Conservation (phyloP, 2,888 invertebrate genomes). For the Callinectes sapidus region DNA sequence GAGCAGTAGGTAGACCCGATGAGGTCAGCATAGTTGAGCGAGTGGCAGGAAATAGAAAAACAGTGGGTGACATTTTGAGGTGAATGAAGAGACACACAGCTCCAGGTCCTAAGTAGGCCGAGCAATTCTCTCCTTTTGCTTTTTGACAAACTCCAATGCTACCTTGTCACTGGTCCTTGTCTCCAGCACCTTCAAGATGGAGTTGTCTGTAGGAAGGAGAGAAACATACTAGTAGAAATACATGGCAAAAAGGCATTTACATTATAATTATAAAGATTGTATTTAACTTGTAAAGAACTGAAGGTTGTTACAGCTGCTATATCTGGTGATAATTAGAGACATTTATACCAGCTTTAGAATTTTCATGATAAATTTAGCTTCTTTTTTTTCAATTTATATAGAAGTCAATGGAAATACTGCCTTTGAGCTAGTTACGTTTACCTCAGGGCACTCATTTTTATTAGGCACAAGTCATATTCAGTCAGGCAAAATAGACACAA, state of each 20-base stretch:
- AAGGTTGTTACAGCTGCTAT: no score
- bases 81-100: background rate
- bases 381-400: background rate
- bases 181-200: constrained; percentile 90
- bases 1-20: background rate
- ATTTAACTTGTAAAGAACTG: no score
- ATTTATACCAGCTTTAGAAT: background rate
- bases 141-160: constrained; percentile 92
- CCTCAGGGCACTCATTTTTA: no score
- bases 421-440: no score
- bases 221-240: background rate
- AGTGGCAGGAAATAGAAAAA: constrained; percentile 3
- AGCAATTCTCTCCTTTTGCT: constrained; percentile 78
- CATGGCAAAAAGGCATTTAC: background rate
- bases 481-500: no score
- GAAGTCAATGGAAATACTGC: background rate
- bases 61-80: background rate
- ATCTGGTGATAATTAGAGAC: no score
- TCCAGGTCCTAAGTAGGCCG: constrained; percentile 34
- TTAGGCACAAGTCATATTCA: no score
- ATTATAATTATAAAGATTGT: background rate
- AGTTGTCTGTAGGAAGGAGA: constrained; percentile 82
- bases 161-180: constrained; percentile 86
- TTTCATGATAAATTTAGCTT: background rate
- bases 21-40: constrained; percentile 9